Conservation (phyloP, 2,797 vertebrate species). For the Enteromius anoplus region DNA sequence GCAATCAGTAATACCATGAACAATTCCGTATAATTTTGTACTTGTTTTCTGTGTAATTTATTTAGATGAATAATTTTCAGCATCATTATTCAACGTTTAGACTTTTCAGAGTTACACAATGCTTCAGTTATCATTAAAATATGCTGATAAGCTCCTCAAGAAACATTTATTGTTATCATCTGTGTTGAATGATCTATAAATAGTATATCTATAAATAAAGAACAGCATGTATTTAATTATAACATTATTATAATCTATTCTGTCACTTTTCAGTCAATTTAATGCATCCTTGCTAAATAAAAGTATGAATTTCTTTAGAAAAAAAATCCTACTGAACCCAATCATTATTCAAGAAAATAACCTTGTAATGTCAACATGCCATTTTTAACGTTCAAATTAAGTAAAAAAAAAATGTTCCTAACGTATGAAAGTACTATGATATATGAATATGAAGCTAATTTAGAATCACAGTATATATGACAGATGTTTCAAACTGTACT, state of each 20-base stretch:
- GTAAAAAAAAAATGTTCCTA: no score
- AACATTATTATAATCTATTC: neutral
- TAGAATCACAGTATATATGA: neutral
- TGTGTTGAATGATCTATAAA: neutral
- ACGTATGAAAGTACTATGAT: neutral
- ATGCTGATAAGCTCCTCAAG: neutral
- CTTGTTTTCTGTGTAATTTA: neutral
- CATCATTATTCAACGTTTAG: neutral
- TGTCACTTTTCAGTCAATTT: neutral
- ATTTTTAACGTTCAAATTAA: neutral
- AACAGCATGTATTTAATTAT: neutral
- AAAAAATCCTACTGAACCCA: neutral
- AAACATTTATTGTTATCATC: neutral
- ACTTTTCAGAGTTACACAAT: neutral
- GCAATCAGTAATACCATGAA: neutral
- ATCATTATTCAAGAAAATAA: neutral
- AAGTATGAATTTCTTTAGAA: neutral
- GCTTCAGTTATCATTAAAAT: neutral
- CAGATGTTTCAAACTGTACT: neutral
- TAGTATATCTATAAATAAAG: no score
- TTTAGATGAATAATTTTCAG: neutral
- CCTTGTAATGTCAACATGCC: neutral
- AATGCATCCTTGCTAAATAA: neutral
- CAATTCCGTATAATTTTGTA: neutral
- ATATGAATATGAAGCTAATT: neutral